Base-by-base conservation (phyloP, 2,888 invertebrate genomes). In the Baronia brevicornis region DNA sequence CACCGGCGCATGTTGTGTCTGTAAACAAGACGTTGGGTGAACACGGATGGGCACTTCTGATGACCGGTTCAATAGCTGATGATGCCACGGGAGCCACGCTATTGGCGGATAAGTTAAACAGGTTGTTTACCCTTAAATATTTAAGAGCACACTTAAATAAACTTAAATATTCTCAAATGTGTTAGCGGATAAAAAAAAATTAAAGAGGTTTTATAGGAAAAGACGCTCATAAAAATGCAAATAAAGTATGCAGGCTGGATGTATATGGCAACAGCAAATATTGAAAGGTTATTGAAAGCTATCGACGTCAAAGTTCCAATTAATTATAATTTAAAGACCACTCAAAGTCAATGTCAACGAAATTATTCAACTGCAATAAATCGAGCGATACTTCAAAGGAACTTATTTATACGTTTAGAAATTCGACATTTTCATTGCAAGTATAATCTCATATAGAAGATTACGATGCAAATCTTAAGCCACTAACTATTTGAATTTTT, bases 1-100 rank as follows among this genome's bases (percentile, higher is more conserved):
- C 54, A 68, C 58, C 66, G 59, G 78, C 75, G 77, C 72, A 59
- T 77, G 71, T 79, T 78, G 59, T 64, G 60, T 73, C 56, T 54
- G 67, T 58, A 75, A 80, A 82, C 63, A 80, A 50, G 59, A 51
- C 55, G 59, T 51, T 48, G 51, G 60, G 48, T 38, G 68, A 58
- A 75, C 75, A 72, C 63, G 70, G 67, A 64, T 66, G 63, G 51
- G 60, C 70, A 78, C 78, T 79, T 69, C 65, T 65, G 60, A 48
- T 54, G 60, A 50, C 54, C 61, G 61, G 67, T 70, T 63, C 60
- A 57, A 54, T 54, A 58, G 61, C 62, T 69, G 67, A 62, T 56
- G 67, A 59, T 58, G 62, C 51, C 51, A 60, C 69, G 48, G 72
- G 55, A 75, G 73, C 68, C 34, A 21, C 24, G 11, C 31, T 24